Evolutionary conservation across 2,797 vertebrate species (phyloP), one percentile per base, ranked within the genome.

Genomic region (Buphagus erythrorhynchus): DNA sequence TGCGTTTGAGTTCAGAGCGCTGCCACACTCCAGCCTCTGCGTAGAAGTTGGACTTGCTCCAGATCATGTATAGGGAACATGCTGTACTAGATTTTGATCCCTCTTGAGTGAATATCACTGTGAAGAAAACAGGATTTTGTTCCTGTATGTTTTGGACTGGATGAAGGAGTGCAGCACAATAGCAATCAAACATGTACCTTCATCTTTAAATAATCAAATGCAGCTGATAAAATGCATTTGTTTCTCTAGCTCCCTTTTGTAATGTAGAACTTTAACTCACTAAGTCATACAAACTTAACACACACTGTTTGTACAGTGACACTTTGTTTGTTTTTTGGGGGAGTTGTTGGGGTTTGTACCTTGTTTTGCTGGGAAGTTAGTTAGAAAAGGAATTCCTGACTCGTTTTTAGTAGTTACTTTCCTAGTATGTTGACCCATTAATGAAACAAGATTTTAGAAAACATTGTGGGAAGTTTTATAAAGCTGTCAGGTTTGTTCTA

Each of bases 301-400:
- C 25, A 8, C 25, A 15, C 4, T 80, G 33, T 90, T 86, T 81
- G 57, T 55, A 40, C 22, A 48, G 68, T 8, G 2, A 15, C 26
- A 9, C 8, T 66, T 62, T 61, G 31, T 58, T 80, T 68, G 33
- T 21, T 65, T 38, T 45, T 54, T 49, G 6, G 3, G 5, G 24
- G 13, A 4, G 10, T 69, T 40, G 24, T 42, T 45, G 45, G n/a
- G 14, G 5, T 58, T 86, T 81, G n/a, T 43, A 67, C 26, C 13
- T 81, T 52, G 6, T 78, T 84, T 72, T 84, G 6, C 54, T 52
- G 25, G 42, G 54, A 75, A 11, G 9, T 21, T 48, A 0, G 73
- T 91, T 51, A 76, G 29, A 67, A 86, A 92, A 85, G 36, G 46
- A 79, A 29, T 59, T 87, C 57, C 58, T 68, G 21, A n/a, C 29